phyloP scores from a whole-genome alignment of 2,113 vertebrate genomes.

The Psephotus haematonotus region DNA sequence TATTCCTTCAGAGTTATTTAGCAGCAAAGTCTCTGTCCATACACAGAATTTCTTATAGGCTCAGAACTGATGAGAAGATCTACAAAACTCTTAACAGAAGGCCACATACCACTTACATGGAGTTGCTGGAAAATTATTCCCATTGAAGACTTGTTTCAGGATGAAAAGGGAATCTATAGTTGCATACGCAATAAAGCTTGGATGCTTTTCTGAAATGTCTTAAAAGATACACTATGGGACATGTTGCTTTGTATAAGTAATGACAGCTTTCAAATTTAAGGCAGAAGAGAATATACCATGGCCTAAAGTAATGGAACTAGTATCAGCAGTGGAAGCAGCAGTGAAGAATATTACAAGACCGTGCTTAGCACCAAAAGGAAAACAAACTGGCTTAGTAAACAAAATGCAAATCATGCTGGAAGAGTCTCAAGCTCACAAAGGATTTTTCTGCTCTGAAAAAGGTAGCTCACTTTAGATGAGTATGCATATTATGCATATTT shows the following conservation, averaged over 20 bases:
- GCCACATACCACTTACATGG: not conserved
- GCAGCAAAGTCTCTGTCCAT: not conserved
- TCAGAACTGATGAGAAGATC: not conserved
- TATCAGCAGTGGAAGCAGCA: not conserved
- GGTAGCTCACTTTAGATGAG: not conserved
- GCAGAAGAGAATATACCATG: not conserved
- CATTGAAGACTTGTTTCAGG: not conserved
- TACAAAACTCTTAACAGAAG: not conserved
- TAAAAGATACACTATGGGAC: not conserved
- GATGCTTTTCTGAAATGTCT: not conserved
- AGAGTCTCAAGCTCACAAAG: not conserved
- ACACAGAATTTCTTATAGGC: not conserved
- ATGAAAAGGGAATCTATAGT: not conserved
- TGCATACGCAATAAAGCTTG: not conserved
- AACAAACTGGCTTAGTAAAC: not conserved
- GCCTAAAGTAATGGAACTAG: not conserved
- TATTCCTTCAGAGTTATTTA: not conserved
- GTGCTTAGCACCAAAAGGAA: not conserved
- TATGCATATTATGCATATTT: not conserved
- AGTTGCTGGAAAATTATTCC: not conserved
- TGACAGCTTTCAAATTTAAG: not conserved
- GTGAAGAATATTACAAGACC: not conserved
- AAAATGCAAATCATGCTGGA: not conserved
- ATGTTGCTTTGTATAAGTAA: not conserved
- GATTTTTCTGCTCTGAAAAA: not conserved